Base-by-base conservation (phyloP, 2,797 vertebrate species). In the Acanthiza pusilla region DNA sequence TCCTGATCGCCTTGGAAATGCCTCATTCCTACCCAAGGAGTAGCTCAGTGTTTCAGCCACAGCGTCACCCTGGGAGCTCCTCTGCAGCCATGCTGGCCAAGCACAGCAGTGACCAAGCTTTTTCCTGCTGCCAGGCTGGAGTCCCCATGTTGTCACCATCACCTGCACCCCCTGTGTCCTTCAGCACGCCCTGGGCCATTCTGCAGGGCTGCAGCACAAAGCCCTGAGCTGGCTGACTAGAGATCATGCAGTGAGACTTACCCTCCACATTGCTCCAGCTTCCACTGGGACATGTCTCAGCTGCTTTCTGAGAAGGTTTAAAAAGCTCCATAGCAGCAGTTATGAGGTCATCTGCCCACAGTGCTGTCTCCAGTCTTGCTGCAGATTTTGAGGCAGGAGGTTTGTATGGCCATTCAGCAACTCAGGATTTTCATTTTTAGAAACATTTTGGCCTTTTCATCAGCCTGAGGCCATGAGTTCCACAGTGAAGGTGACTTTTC, bases 1-100 rank as follows among this genome's bases (percentile, higher is more conserved):
- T 80, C 57, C 48, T 17, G 3, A 12, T 34, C 17, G 27, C n/a
- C 22, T 62, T 61, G 70, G n/a, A 63, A 23, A 38, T 55, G 36
- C 45, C 23, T 54, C 11, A 3, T 26, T 68, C 25, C 12, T 18
- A 11, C 36, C 17, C 21, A 21, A 27, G 11, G 70, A 42, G 32
- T 19, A 18, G 30, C 43, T 62, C n/a, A 16, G 58, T 30, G 25
- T 20, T 21, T 47, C n/a, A 84, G 34, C 29, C 34, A 3, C 25
- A 6, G 60, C 2, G 0, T 47, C 47, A 19, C 36, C 13, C 65
- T 50, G 62, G n/a, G 19, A 73, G 36, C 36, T 76, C 16, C 23
- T 54, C 19, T 62, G 7, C 65, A 43, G 53, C 68, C 17, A 2
- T n/a, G 32, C 7, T 26, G 36, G 19, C 8, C 0, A 0, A 55